phyloP scores from a whole-genome alignment of 64 coral and sea anemone species.

The Dendronephthya gigantea region DNA sequence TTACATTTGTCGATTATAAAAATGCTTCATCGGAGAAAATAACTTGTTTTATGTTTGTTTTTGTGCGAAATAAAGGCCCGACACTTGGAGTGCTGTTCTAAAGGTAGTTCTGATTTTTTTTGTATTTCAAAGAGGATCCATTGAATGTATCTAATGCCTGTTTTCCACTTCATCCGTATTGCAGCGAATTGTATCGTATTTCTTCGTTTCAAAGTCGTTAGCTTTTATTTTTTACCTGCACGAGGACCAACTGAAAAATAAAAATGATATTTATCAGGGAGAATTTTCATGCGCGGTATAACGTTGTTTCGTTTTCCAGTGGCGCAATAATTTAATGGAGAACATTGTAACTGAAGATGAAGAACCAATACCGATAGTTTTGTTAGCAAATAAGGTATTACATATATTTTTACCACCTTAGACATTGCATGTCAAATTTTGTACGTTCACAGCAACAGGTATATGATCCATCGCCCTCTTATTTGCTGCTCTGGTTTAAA shows the following conservation, averaged over 20 bases:
- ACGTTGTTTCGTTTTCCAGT: conserved; percentile 30
- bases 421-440: too few relatives aligned
- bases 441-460: too few relatives aligned
- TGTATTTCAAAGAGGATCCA: background rate
- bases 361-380: conserved; percentile 72
- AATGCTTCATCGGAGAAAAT: conserved; percentile 39
- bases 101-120: conserved; percentile 32
- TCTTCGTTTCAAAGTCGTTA: too few relatives aligned
- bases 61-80: background rate
- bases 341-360: conserved; percentile 85
- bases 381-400: conserved; percentile 89
- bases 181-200: too few relatives aligned
- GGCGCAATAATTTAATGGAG: conserved; percentile 70
- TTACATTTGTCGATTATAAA: conserved; percentile 37
- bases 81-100: conserved; percentile 34
- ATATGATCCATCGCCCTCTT: too few relatives aligned
- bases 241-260: too few relatives aligned
- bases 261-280: too few relatives aligned
- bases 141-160: too few relatives aligned
- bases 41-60: background rate
- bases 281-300: too few relatives aligned
- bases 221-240: too few relatives aligned
- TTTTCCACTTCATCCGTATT: background rate
- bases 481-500: too few relatives aligned
- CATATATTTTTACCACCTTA: too few relatives aligned